phyloP scores from a whole-genome alignment of 2,797 vertebrate genomes.

The Falco naumanni region DNA sequence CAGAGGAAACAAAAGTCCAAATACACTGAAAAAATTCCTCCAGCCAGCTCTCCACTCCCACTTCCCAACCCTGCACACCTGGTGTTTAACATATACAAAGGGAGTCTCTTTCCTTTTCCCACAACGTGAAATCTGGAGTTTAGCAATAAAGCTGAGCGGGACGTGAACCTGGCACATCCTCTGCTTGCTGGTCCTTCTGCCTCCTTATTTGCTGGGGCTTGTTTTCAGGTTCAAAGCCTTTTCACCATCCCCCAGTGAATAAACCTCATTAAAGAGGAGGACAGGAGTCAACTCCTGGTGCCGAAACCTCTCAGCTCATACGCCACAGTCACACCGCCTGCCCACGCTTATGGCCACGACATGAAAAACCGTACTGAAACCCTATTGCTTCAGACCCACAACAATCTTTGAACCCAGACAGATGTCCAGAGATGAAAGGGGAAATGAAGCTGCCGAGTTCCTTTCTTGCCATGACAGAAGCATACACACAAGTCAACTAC shows the following conservation, averaged over 20 bases:
- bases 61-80: background rate
- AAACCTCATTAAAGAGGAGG: conserved; percentile 1
- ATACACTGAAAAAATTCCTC: background rate
- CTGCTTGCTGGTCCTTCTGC: background rate
- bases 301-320: background rate
- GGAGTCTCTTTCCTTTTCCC: background rate
- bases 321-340: background rate
- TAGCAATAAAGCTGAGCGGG: background rate
- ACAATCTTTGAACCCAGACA: conserved; percentile 35
- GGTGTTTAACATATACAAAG: background rate
- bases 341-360: background rate
- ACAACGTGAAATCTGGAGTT: background rate
- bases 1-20: background rate
- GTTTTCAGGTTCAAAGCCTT: conserved; percentile 23
- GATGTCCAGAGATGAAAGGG: conserved; percentile 48
- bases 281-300: background rate
- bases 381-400: background rate
- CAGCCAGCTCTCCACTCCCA: background rate
- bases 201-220: background rate
- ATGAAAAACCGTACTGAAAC: background rate
- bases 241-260: background rate
- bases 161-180: background rate
- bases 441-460: background rate
- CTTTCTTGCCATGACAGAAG: conserved; percentile 41
- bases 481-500: background rate